These are phyloP conservation scores for Lomographa bimaculata DNA, from an alignment of 2,888 invertebrate genomes.

Conservation along the genomic window DNA sequence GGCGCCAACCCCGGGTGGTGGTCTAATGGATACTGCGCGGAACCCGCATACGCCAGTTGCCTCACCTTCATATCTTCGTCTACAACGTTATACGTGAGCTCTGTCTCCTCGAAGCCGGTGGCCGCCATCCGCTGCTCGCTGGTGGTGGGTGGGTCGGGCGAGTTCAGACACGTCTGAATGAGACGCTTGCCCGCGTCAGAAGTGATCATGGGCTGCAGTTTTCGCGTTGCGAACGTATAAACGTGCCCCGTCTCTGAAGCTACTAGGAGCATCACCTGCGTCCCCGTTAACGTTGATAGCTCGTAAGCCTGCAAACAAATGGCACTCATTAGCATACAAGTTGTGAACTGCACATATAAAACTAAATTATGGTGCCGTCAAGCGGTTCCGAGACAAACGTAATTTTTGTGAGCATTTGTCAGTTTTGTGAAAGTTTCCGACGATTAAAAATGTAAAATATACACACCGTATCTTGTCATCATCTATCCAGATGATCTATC, in stretches of 20 bases:
- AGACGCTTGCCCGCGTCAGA: conserved; percentile 98
- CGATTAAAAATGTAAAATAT: conserved; percentile 25
- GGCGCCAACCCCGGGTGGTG: conserved; percentile 86
- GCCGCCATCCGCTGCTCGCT: conserved; percentile 99
- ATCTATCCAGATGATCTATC: no score
- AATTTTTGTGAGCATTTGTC: conserved; percentile 46
- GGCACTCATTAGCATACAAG: conserved; percentile 23
- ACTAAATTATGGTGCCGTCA: conserved; percentile 18
- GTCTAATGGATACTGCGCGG: conserved; percentile 89
- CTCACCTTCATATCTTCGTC: conserved; percentile 99
- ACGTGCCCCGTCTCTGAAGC: conserved; percentile 99
- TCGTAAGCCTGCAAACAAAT: conserved; percentile 95
- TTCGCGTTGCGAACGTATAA: conserved; percentile 99
- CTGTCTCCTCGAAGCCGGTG: conserved; percentile 99
- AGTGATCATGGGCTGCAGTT: conserved; percentile 99
- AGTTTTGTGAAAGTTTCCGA: conserved; percentile 26
- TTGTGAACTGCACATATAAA: conserved; percentile 18
- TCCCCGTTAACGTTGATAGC: conserved; percentile 98
- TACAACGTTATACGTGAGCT: conserved; percentile 97
- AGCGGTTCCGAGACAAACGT: conserved; percentile 12
- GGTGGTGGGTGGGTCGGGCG: conserved; percentile 94
- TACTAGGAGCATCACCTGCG: conserved; percentile 99
- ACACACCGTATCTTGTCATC: conserved; percentile 13
- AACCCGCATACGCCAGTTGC: conserved; percentile 94
- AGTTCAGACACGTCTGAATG: conserved; percentile 99